phyloP scores from a whole-genome alignment of 2,113 vertebrate genomes.

The Rhabdornis inornatus region DNA sequence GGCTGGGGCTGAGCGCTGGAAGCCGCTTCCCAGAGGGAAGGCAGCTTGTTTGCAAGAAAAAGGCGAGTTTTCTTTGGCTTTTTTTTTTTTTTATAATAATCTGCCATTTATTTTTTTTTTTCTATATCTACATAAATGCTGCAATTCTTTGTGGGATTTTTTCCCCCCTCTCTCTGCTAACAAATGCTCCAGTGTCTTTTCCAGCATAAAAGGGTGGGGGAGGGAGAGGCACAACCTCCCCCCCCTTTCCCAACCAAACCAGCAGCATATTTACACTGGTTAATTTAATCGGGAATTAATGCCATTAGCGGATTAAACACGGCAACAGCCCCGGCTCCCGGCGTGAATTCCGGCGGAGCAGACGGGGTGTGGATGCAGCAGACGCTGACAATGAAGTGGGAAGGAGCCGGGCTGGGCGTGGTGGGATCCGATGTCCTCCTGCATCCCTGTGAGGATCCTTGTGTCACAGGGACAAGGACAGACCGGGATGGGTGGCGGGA shows the following conservation, averaged over 20 bases:
- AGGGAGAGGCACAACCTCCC: neutral
- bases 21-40: neutral
- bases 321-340: neutral
- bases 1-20: neutral
- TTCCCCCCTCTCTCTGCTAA: accelerated
- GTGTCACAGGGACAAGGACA: neutral
- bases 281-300: slow-evolving; percentile 61
- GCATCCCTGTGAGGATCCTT: neutral
- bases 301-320: slow-evolving; percentile 39
- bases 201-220: slow-evolving; percentile 9
- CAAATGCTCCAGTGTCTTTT: slow-evolving; percentile 45
- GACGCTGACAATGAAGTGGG: neutral
- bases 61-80: slow-evolving; percentile 15
- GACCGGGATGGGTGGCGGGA: accelerated
- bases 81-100: slow-evolving; percentile 22
- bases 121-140: neutral
- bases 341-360: neutral
- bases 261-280: slow-evolving; percentile 34
- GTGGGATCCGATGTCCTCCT: neutral
- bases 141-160: slow-evolving; percentile 17
- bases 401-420: neutral
- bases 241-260: neutral
- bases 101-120: neutral
- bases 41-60: slow-evolving; percentile 39
- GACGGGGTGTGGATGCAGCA: neutral